Conservation (phyloP, 2,113 vertebrate species). For the Tachycineta bicolor region DNA sequence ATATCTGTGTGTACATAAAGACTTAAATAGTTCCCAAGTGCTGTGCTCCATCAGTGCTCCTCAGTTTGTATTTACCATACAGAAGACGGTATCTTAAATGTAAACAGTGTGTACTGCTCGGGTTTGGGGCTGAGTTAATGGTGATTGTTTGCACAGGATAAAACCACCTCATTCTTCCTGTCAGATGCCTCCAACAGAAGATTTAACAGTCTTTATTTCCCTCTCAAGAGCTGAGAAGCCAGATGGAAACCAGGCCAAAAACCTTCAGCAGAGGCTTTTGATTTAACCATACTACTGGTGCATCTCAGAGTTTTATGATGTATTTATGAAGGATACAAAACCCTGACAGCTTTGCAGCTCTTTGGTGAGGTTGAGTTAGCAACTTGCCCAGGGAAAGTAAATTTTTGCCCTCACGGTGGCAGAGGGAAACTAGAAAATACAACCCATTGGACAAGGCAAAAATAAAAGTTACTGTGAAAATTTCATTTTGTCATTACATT, state of each 20-base stretch:
- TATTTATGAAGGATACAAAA: neutral
- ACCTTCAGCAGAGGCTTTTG: neutral
- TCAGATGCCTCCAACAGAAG: neutral
- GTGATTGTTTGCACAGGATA: neutral
- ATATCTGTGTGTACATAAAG: neutral
- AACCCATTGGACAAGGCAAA: neutral
- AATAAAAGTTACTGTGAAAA: neutral
- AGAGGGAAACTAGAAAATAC: slow-evolving; percentile 1
- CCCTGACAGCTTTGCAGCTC: neutral
- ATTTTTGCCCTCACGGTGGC: neutral
- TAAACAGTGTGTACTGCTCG: neutral
- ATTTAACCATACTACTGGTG: neutral
- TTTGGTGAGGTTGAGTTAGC: neutral
- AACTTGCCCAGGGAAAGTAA: neutral
- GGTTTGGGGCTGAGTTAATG: neutral
- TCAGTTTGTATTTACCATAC: neutral
- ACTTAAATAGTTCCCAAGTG: neutral
- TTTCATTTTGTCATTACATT: neutral
- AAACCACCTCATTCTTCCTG: neutral
- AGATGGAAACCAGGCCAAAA: neutral
- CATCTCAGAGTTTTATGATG: neutral
- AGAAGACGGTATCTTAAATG: neutral
- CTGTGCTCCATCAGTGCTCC: neutral
- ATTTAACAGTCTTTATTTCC: neutral
- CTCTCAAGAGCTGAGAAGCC: neutral